A percentile compares a stretch with the other conserved stretches of the same genome.
Conservation (phyloP, 2,888 invertebrate genomes). For the Dynastes hyllus region DNA sequence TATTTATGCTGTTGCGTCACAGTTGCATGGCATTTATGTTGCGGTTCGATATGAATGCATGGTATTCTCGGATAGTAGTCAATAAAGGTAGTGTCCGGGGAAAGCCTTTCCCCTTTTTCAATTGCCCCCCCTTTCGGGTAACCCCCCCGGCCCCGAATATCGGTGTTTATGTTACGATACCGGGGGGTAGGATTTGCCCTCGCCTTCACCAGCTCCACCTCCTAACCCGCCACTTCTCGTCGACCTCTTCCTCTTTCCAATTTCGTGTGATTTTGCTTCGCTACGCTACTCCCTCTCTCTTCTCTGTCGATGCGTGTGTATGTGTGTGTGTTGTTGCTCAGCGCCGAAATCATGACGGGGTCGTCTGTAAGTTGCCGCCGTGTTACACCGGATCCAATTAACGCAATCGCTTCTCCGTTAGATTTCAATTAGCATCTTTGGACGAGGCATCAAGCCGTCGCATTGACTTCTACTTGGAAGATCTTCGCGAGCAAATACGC, state of each 20-base stretch:
- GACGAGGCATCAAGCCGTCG: constrained; percentile 15
- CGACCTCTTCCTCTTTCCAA: constrained; percentile 16
- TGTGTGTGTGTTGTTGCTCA: not conserved
- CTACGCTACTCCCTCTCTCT: not conserved
- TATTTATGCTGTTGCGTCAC: too few relatives aligned
- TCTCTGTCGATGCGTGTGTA: too few relatives aligned
- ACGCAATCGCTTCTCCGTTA: constrained; percentile 52
- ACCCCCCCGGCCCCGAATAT: constrained; percentile 60
- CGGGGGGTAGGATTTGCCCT: constrained; percentile 37
- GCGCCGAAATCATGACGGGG: not conserved
- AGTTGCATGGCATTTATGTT: too few relatives aligned
- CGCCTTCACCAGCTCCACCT: not conserved
- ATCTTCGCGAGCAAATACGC: constrained; percentile 8
- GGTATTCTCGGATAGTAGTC: not conserved
- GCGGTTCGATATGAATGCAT: too few relatives aligned
- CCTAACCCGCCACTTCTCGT: not conserved
- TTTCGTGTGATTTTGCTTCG: constrained; percentile 16
- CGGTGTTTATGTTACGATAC: constrained; percentile 62
- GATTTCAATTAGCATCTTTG: constrained; percentile 53
- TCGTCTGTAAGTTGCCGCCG: constrained; percentile 15
- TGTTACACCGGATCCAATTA: constrained; percentile 45
- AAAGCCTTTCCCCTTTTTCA: constrained; percentile 50
- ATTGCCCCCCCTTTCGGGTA: too few relatives aligned
- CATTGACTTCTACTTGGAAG: constrained; percentile 1
- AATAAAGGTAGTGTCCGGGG: not conserved